These are phyloP conservation scores for Podabrus alpinus DNA, from an alignment of 2,888 invertebrate genomes.

Conservation along the genomic window DNA sequence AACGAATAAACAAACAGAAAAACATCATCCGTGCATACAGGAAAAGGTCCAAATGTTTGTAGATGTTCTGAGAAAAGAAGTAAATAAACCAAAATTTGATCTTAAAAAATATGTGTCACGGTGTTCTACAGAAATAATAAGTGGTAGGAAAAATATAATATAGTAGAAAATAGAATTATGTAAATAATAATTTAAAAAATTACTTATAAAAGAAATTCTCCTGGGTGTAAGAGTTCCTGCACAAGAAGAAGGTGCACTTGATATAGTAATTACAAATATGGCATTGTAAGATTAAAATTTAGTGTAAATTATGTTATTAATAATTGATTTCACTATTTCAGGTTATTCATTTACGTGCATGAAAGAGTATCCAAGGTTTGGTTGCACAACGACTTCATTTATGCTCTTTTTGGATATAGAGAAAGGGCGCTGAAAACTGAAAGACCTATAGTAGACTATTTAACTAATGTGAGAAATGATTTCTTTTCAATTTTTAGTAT, in stretches of 20 bases:
- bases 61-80: not conserved
- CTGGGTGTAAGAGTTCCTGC: conserved; percentile 6
- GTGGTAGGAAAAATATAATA: not conserved
- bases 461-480: not conserved
- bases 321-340: not conserved
- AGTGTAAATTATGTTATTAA: no score
- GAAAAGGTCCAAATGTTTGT: not conserved
- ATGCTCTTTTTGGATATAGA: not conserved
- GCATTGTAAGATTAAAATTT: not conserved
- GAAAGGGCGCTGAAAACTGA: not conserved
- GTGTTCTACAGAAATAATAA: conserved; percentile 11
- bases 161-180: no score
- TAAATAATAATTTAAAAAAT: not conserved
- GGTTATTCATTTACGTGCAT: conserved; percentile 12
- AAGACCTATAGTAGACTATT: not conserved
- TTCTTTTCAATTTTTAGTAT: not conserved
- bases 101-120: conserved; percentile 4
- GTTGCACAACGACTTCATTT: conserved; percentile 22
- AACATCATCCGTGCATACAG: not conserved
- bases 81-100: conserved; percentile 2
- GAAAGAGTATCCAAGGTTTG: conserved; percentile 16
- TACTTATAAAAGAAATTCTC: not conserved
- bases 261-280: not conserved
- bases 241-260: conserved; percentile 12
- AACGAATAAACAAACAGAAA: conserved; percentile 5